phyloP scores from a whole-genome alignment of 1,140 invertebrate genomes.

The Antheraea pernyi region DNA sequence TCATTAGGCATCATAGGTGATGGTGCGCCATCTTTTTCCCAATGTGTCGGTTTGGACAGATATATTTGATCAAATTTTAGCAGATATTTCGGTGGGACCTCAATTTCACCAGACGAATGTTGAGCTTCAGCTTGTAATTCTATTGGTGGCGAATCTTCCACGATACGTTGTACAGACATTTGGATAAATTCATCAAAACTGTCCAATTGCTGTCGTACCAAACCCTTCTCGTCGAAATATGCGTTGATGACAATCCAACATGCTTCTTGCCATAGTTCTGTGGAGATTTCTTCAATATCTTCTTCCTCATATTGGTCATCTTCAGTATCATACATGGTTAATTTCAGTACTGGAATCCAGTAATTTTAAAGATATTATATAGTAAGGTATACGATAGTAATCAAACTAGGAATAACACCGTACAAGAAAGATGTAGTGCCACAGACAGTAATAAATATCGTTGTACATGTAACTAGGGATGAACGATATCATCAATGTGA shows the following conservation, averaged over 20 bases:
- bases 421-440: too few relatives aligned
- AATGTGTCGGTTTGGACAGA: constrained; percentile 98
- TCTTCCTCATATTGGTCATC: constrained; percentile 87
- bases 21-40: constrained; percentile 99
- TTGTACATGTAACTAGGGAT: too few relatives aligned
- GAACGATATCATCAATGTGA: too few relatives aligned
- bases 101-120: constrained; percentile 94
- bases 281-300: constrained; percentile 93
- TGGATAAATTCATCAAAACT: constrained; percentile 99
- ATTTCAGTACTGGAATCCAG: background rate
- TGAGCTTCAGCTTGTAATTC: constrained; percentile 99
- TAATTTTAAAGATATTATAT: background rate
- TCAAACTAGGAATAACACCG: too few relatives aligned
- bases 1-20: constrained; percentile 99
- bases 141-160: constrained; percentile 98
- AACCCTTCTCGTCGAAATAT: constrained; percentile 99
- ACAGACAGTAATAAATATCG: too few relatives aligned
- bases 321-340: constrained; percentile 74
- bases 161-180: constrained; percentile 99
- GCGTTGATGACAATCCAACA: constrained; percentile 99
- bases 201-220: constrained; percentile 98
- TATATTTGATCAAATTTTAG: constrained; percentile 99
- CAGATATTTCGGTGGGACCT: constrained; percentile 93
- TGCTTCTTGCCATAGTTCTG: constrained; percentile 99
- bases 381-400: too few relatives aligned